Percentiles rank a stretch among this genome's conserved stretches.
These are phyloP conservation scores for Lepidocolaptes lacrymiger DNA, from an alignment of 2,797 vertebrate species.

Conservation along the genomic window DNA sequence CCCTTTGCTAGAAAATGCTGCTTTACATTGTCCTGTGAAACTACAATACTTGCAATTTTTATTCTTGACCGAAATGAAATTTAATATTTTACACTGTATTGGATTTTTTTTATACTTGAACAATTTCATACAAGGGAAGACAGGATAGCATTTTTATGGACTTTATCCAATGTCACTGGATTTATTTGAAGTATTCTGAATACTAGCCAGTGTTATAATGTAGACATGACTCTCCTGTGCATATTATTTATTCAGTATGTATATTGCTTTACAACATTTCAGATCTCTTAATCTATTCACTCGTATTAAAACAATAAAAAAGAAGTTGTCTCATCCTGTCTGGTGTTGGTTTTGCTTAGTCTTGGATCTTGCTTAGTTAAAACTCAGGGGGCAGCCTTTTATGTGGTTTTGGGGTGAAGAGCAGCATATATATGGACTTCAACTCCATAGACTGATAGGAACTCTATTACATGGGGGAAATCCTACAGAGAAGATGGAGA, in stretches of 20 bases:
- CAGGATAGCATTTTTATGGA: slow-evolving; percentile 92
- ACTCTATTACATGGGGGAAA: not conserved
- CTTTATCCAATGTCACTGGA: slow-evolving; percentile 95
- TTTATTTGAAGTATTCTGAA: slow-evolving; percentile 88
- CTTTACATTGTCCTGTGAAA: slow-evolving; percentile 92
- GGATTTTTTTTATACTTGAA: slow-evolving; percentile 99
- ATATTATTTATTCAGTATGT: slow-evolving; percentile 89
- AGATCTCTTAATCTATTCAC: slow-evolving; percentile 91
- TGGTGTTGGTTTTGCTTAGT: slow-evolving; percentile 59
- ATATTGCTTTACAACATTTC: slow-evolving; percentile 87
- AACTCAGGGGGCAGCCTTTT: not conserved
- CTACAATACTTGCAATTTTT: slow-evolving; percentile 94
- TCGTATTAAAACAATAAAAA: slow-evolving; percentile 88
- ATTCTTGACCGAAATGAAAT: slow-evolving; percentile 93
- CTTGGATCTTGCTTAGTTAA: not conserved
- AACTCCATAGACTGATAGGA: not conserved
- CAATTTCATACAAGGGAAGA: slow-evolving; percentile 99
- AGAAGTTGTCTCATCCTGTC: slow-evolving; percentile 45
- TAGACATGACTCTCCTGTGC: slow-evolving; percentile 91
- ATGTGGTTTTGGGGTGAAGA: not conserved
- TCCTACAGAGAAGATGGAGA: not conserved
- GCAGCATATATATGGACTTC: not conserved
- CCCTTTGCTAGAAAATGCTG: slow-evolving; percentile 86
- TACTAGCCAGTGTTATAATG: slow-evolving; percentile 88
- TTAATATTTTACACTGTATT: slow-evolving; percentile 98